Base-by-base conservation (phyloP, 2,888 invertebrate genomes). In the Argynnis bischoffii region DNA sequence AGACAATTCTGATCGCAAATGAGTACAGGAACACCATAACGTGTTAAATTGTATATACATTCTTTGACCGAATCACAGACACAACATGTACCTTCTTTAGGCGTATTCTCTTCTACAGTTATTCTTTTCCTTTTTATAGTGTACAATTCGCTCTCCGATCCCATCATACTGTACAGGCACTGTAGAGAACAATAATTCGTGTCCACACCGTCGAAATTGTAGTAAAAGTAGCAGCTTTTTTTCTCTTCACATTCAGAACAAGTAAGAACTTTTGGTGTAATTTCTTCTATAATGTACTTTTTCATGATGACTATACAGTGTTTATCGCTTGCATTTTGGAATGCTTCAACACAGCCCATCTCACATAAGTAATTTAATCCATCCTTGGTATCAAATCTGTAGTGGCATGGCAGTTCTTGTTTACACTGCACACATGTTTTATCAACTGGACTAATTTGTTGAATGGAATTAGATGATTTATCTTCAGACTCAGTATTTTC, bases 1-100 rank as follows among this genome's bases (percentile, higher is more conserved):
- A 95, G 87, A 76, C 96, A 96, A 63, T 80, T 77, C 55, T 94
- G 92, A 46, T 92, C 92, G 76, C 95, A 96, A 51, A 95, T 84
- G 69, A 89, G 85, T 63, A 84, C 85, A 0, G 78, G 78, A 13
- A 92, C 87, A 16, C 94, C 94, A 57, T 94, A 94, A 57, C 93
- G 88, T 54, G 84, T 77, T 64, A 94, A 83, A n/a, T 81, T 78
- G 72, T 86, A 94, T 74, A 80, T 83, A 82, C 93, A 94, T 69
- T 78, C 81, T 81, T 89, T 94, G 48, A 76, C 81, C 77, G 90
- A 87, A 31, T 88, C 85, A 76, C 94, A 95, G 6, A 91, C 87
- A n/a, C 90, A 77, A 75, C 95, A 95, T 6, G 78, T 76, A 0
- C 75, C 78, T 4, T 87, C 82, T 50, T 74, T 76, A 1, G 80